Evolutionary conservation across 2,797 vertebrate genomes (phyloP).

Genomic region (Crocidura indochinensis): DNA sequence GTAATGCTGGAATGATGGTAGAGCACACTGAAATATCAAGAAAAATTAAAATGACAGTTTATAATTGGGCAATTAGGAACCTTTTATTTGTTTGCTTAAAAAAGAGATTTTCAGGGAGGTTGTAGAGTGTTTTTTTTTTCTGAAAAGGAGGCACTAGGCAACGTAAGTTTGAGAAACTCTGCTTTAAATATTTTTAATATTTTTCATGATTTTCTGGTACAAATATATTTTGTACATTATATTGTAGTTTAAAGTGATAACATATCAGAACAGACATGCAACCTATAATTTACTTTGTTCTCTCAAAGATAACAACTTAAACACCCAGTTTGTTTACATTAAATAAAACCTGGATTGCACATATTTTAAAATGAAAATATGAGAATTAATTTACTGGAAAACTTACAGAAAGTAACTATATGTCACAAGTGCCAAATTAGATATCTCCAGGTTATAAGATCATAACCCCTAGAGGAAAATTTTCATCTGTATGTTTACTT

Average conservation of each 20-base stretch:
- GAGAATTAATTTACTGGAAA: conserved; percentile 88
- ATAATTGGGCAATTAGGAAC: too few species aligned
- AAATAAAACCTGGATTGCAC: conserved; percentile 61
- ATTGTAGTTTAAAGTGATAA: conserved; percentile 24
- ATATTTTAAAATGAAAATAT: conserved; percentile 82
- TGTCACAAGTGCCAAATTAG: conserved; percentile 91
- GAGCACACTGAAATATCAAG: too few species aligned
- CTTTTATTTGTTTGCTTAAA: too few species aligned
- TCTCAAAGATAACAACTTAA: conserved; percentile 45
- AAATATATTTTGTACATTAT: not conserved
- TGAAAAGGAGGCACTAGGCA: too few species aligned
- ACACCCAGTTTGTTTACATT: conserved; percentile 57
- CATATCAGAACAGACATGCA: not conserved
- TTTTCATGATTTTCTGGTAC: not conserved
- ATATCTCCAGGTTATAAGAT: conserved; percentile 91
- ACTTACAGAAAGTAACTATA: conserved; percentile 82
- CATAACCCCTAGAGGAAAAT: conserved; percentile 90
- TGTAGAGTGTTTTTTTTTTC: too few species aligned
- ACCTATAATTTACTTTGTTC: conserved; percentile 54
- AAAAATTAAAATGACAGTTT: too few species aligned
- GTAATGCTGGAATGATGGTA: too few species aligned
- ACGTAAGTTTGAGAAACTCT: too few species aligned
- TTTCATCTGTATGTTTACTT: conserved; percentile 92
- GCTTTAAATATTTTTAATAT: not conserved
- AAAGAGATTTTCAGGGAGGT: too few species aligned